Conservation (phyloP, 23 tunicate species). For the Styela plicata region DNA sequence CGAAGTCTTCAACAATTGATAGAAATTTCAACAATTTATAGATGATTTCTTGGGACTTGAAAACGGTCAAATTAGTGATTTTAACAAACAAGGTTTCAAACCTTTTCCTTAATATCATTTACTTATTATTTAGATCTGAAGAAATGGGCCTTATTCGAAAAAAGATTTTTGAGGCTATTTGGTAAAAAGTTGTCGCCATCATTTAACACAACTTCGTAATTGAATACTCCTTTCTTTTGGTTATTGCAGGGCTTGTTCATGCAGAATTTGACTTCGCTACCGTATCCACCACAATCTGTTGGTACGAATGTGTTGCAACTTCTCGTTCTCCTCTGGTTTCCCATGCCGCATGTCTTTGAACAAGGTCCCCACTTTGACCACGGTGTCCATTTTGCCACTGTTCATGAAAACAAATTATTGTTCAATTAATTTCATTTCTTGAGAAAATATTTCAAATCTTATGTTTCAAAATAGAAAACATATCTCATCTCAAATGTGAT, state of each 20-base stretch:
- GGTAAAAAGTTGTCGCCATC: not conserved
- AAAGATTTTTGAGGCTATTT: slow-evolving; percentile 9
- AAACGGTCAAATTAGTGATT: no score
- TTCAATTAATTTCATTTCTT: no score
- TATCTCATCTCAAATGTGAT: no score
- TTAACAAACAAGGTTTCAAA: no score
- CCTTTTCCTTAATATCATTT: no score
- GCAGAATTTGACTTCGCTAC: slow-evolving; percentile 28
- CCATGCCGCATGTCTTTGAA: slow-evolving; percentile 26
- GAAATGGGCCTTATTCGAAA: not conserved
- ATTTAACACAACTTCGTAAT: not conserved
- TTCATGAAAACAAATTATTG: not conserved
- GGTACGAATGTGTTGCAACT: slow-evolving; percentile 29
- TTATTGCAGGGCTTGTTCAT: slow-evolving; percentile 8
- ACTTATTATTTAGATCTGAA: no score
- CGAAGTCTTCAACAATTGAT: no score
- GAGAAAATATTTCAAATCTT: no score
- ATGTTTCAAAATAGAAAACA: no score
- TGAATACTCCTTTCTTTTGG: not conserved
- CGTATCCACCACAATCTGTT: slow-evolving; percentile 34
- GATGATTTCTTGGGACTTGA: no score
- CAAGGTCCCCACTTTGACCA: slow-evolving; percentile 42
- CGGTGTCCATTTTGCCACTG: slow-evolving; percentile 28
- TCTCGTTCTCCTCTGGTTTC: slow-evolving; percentile 25
- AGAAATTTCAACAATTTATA: no score